phyloP scores from a whole-genome alignment of 2,113 vertebrate species.

The Mungos mungo region DNA sequence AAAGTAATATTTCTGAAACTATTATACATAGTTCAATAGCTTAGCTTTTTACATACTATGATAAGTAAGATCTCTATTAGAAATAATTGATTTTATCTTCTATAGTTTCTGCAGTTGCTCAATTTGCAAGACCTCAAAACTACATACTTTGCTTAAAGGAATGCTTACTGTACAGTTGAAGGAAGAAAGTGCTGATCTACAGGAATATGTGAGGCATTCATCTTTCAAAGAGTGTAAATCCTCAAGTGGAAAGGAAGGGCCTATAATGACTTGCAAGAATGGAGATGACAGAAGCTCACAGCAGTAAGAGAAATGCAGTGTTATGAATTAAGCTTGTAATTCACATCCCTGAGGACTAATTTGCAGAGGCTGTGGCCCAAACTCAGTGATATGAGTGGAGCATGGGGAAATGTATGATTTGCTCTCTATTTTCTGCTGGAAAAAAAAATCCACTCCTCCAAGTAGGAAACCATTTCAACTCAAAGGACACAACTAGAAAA shows the following conservation, averaged over 20 bases:
- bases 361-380: slow-evolving; percentile 13
- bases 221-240: slow-evolving; percentile 7
- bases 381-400: background rate
- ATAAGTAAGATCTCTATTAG: slow-evolving; percentile 3
- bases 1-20: background rate
- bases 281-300: slow-evolving; percentile 32
- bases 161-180: background rate
- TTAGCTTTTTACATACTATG: background rate
- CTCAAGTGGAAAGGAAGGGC: background rate
- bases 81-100: background rate
- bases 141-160: background rate
- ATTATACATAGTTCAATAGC: background rate
- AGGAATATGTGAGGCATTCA: background rate
- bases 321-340: slow-evolving; percentile 58
- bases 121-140: background rate
- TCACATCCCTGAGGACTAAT: slow-evolving; percentile 43
- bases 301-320: slow-evolving; percentile 28
- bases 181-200: background rate
- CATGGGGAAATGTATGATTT: slow-evolving; percentile 30
- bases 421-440: background rate
- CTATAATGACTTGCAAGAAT: background rate
- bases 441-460: background rate
- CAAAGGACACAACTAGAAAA: background rate
- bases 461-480: slow-evolving; percentile 16
- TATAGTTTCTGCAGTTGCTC: background rate